Conservation (phyloP, 92 coral and sea anemone species). For the Pocillopora grandis region DNA sequence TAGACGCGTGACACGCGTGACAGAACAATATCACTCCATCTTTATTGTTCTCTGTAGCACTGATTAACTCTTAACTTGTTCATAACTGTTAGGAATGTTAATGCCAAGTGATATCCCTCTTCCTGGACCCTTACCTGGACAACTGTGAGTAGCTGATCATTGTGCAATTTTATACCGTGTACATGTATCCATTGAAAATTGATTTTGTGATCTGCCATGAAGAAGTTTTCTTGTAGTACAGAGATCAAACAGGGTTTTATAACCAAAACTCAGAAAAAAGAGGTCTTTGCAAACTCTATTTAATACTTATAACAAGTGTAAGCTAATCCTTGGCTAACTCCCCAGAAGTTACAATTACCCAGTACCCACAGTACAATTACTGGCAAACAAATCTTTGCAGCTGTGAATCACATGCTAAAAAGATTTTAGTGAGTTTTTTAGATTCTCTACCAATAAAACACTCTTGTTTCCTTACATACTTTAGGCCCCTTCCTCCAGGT, state of each 20-base stretch:
- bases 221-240: no score
- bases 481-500: conserved; percentile 72
- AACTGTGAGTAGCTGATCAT: conserved; percentile 56
- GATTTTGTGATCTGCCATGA: no score
- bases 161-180: neutral
- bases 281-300: no score
- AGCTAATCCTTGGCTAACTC: no score
- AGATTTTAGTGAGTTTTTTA: neutral
- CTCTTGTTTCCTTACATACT: neutral
- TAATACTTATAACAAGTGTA: no score
- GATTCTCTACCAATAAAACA: neutral
- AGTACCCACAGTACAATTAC: no score
- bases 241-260: no score
- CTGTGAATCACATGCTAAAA: no score
- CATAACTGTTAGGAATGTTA: conserved; percentile 67
- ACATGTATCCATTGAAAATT: neutral
- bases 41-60: neutral
- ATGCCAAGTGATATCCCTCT: conserved; percentile 96
- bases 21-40: neutral
- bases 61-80: neutral
- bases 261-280: no score
- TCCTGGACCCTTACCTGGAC: conserved; percentile 93
- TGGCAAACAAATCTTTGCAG: no score
- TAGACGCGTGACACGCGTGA: no score
- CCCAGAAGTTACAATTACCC: no score